phyloP scores from a whole-genome alignment of 2,797 vertebrate species.

The Rhinophrynus dorsalis region DNA sequence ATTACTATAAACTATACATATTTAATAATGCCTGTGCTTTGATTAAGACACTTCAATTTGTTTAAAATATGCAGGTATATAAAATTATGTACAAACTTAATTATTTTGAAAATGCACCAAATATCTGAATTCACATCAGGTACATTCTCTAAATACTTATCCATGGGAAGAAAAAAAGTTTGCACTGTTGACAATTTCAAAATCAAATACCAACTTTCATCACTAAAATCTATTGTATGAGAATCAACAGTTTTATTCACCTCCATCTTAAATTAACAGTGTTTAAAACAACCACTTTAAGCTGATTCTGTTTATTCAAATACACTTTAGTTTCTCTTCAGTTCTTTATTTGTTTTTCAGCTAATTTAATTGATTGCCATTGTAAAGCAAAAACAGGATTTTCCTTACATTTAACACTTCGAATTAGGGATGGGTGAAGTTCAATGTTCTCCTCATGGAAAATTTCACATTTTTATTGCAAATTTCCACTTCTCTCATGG shows the following conservation, averaged over 20 bases:
- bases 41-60: constrained; percentile 62
- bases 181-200: constrained; percentile 24
- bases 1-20: constrained; percentile 70
- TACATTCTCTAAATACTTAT: constrained; percentile 16
- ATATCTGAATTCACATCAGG: constrained; percentile 44
- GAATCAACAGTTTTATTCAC: constrained; percentile 5
- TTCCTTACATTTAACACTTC: too few relatives aligned
- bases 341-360: constrained; percentile 32
- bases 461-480: too few relatives aligned
- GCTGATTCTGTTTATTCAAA: constrained; percentile 26
- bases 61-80: constrained; percentile 54
- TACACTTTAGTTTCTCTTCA: constrained; percentile 15
- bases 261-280: constrained; percentile 27
- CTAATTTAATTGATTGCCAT: constrained; percentile 23
- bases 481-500: too few relatives aligned
- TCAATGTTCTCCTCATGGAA: too few relatives aligned
- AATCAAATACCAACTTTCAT: constrained; percentile 10
- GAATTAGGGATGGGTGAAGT: too few relatives aligned
- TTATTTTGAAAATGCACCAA: constrained; percentile 48
- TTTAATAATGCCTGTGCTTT: constrained; percentile 65
- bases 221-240: background rate
- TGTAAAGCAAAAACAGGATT: constrained; percentile 5
- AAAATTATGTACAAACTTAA: constrained; percentile 38
- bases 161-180: background rate
- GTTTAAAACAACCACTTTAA: constrained; percentile 18